Percentiles rank a stretch among this genome's conserved stretches.
Evolutionary conservation across 1,140 invertebrate species (phyloP).

Genomic region (Drosophila seguyi): DNA sequence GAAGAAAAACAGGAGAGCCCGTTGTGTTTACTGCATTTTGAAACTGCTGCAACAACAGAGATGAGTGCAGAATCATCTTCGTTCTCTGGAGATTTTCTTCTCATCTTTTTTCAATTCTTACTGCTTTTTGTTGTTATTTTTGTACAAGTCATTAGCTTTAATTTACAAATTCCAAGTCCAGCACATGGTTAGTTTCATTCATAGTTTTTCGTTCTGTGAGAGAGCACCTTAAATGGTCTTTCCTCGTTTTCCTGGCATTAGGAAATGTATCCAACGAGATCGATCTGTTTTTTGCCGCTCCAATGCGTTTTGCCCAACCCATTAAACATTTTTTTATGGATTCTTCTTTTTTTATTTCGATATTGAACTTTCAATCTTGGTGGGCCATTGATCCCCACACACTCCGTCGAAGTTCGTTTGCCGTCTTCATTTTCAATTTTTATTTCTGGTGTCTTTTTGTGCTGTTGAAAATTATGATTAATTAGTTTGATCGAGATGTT

Average conservation of each 20-base stretch:
- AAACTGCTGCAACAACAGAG: slow-evolving; percentile 43
- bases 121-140: slow-evolving; percentile 46
- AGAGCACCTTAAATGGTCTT: slow-evolving; percentile 26
- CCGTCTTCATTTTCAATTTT: slow-evolving; percentile 53
- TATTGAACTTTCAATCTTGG: slow-evolving; percentile 47
- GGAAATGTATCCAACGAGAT: slow-evolving; percentile 44
- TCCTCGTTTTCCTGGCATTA: slow-evolving; percentile 21
- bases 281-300: slow-evolving; percentile 39
- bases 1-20: slow-evolving; percentile 44
- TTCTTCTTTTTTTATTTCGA: slow-evolving; percentile 16
- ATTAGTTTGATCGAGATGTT: slow-evolving; percentile 70
- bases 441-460: slow-evolving; percentile 46
- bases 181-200: slow-evolving; percentile 66
- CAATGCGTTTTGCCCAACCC: slow-evolving; percentile 35
- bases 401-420: slow-evolving; percentile 28
- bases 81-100: slow-evolving; percentile 35
- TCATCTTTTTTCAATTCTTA: slow-evolving; percentile 20
- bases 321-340: slow-evolving; percentile 5
- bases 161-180: slow-evolving; percentile 61
- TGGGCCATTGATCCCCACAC: slow-evolving; percentile 48
- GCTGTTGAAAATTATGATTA: slow-evolving; percentile 71
- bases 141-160: slow-evolving; percentile 83
- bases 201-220: slow-evolving; percentile 45
- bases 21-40: slow-evolving; percentile 77
- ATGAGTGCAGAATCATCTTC: slow-evolving; percentile 35